Evolutionary conservation across 2,113 vertebrate genomes (phyloP), one percentile per base, ranked within the genome.

Genomic region (Gasterosteus nipponicus): DNA sequence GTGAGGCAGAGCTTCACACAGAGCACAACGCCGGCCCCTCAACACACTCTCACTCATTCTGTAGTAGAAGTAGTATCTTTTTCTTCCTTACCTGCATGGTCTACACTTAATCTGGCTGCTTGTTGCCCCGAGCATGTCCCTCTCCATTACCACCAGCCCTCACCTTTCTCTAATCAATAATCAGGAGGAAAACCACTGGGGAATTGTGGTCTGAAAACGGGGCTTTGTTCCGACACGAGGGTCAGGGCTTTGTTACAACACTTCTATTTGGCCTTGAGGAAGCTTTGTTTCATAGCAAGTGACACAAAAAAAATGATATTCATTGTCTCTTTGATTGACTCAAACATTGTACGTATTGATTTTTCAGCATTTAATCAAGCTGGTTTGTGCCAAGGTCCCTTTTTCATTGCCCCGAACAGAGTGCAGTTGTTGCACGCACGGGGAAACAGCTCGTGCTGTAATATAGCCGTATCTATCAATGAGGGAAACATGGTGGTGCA

Each of bases 321-420:
- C 46, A 64, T 82, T 85, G 69, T 86, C 56, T 71, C 41, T 79
- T 87, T 89, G 85, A 86, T 64, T 85, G 71, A 78, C 67, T 73
- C 39, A 61, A 86, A 86, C 75, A 87, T 86, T 82, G 89, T 64
- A 49, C 1, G 11, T 77, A 89, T 90, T 81, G 83, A 90, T 90
- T 90, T 84, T 74, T 67, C 60, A 58, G 7, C 49, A 35, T 77
- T 61, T 86, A 87, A 88, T 91, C 82, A 74, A 11, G 47, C 57
- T 78, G 58, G 61, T 70, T 77, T 83, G 75, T 81, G 81, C 73
- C 84, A 89, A 85, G 86, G 85, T 86, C 54, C 78, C 83, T 76
- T 69, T 86, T 83, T 86, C 77, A 77, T 68, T 68, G 65, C 14
- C 73, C 53, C 68, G 46, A 80, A 76, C 72, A 54, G 19, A 80